Evolutionary conservation across 2,113 vertebrate genomes (phyloP).

Genomic region (Semnopithecus entellus): DNA sequence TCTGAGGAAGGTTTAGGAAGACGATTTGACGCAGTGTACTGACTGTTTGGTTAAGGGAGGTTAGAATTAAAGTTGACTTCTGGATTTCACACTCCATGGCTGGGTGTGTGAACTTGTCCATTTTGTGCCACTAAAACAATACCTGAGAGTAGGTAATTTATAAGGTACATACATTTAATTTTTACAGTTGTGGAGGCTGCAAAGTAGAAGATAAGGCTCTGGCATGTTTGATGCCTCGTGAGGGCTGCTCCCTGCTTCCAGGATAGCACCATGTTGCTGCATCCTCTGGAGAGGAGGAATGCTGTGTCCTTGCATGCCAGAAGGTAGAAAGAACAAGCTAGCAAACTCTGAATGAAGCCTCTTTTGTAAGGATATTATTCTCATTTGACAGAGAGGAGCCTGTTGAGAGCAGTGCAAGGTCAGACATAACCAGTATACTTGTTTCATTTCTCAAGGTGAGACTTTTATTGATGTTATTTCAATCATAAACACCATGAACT

Average conservation of each 20-base stretch:
- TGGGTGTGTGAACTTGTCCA: background rate
- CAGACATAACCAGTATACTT: no score
- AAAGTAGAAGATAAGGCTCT: background rate
- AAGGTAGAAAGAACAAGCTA: background rate
- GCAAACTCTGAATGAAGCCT: background rate
- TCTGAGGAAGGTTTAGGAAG: background rate
- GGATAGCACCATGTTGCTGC: fast-evolving
- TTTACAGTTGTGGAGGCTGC: background rate
- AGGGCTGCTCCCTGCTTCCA: background rate
- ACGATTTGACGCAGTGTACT: background rate
- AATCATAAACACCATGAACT: no score
- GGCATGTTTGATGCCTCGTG: fast-evolving
- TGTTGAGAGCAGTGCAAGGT: no score
- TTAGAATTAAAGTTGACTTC: background rate
- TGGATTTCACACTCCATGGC: background rate
- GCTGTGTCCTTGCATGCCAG: background rate
- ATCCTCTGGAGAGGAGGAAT: background rate
- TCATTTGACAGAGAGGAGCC: background rate
- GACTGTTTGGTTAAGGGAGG: background rate
- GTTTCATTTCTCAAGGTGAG: no score
- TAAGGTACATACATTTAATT: background rate
- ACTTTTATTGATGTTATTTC: no score
- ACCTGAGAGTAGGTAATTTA: background rate
- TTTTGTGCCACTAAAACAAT: background rate
- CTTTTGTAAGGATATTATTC: background rate